Base-by-base conservation (phyloP, 2,797 vertebrate species). In the Emys orbicularis region DNA sequence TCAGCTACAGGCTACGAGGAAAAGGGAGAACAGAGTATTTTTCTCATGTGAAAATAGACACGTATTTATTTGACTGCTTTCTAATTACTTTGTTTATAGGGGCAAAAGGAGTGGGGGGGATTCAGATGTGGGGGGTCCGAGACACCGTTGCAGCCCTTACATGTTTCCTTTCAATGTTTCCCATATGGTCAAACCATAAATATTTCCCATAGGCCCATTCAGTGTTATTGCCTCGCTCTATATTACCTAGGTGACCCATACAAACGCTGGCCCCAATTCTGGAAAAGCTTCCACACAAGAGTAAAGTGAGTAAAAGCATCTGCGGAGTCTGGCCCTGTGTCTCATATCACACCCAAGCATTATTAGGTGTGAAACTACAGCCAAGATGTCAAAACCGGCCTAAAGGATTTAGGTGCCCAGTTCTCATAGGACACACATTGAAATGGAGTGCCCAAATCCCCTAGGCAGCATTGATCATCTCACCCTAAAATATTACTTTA, bases 31-130 rank as follows among this genome's bases (percentile, higher is more conserved):
- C 0, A 47, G 87, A 92, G 86, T 87, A 81, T 90, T 96, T 31
- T 50, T 96, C 97, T 96, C 85, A 1, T 95, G 95, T 97, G 98
- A 98, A 98, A 98, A 96, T 72, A 90, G 96, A 97, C 56, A 52
- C 0, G 0, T 81, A 92, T 97, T 96, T 88, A 65, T 94, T 87
- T 86, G 87, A 96, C 94, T 74, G 49, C 5, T 72, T 92, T 85
- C 83, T 88, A 52, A 27, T 11, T 74, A n/a, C 81, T 31, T 92
- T 74, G 85, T 81, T 93, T 84, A 89, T 79, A 83, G 2, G 13
- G 91, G 89, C 0, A 0, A 88, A 85, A 41, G 79, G 15, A 44
- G 34, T 1, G 10, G 41, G 61, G 81, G 52, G 50, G 61, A 83
- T 61, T 57, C 53, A 2, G 1, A 7, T 8, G 77, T n/a, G 1